These are phyloP conservation scores for Nipponia nippon DNA, from an alignment of 2,113 vertebrate species.

Conservation along the genomic window DNA sequence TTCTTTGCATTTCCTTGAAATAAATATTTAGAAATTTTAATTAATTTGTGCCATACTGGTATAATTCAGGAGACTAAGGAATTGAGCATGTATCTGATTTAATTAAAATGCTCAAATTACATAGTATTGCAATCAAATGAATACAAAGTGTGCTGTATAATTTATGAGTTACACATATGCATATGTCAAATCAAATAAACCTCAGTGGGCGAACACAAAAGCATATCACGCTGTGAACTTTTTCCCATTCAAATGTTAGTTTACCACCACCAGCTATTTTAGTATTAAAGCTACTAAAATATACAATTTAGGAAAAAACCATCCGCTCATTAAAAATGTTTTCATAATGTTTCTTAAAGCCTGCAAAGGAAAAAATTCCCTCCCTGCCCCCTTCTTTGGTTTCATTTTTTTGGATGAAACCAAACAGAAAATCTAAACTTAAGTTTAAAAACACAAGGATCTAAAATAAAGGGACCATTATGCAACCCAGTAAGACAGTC, in stretches of 20 bases:
- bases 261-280: background rate
- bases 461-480: background rate
- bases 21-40: background rate
- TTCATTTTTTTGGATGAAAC: background rate
- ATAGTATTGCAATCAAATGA: background rate
- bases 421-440: background rate
- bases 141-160: background rate
- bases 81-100: background rate
- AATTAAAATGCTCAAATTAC: background rate
- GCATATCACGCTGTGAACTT: background rate
- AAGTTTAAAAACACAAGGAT: background rate
- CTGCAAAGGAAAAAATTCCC: background rate
- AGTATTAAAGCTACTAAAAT: background rate
- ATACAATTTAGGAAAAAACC: accelerated
- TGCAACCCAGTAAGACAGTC: background rate
- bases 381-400: background rate
- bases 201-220: background rate
- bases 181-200: background rate
- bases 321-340: background rate
- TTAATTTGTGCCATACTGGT: background rate
- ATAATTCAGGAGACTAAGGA: background rate
- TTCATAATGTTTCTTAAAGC: background rate
- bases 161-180: background rate
- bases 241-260: background rate
- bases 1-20: background rate